Evolutionary conservation across 2,888 invertebrate species (phyloP).

Genomic region (Rotaria sp.): DNA sequence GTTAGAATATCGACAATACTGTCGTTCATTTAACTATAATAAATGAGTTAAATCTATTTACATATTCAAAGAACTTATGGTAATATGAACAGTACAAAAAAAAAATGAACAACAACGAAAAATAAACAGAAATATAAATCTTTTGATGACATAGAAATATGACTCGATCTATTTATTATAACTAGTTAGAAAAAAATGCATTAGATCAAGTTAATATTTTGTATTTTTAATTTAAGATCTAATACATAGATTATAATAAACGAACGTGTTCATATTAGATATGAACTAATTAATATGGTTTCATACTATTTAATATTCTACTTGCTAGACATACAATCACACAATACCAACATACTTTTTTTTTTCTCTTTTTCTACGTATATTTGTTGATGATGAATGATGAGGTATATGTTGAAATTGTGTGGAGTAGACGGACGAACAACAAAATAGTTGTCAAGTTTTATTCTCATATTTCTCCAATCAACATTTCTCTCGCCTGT

Average conservation of each 20-base stretch:
- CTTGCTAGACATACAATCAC: too few relatives aligned
- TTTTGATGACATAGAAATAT: too few relatives aligned
- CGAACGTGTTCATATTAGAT: too few relatives aligned
- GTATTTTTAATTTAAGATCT: not conserved
- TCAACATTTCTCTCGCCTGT: not conserved
- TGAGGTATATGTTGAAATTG: not conserved
- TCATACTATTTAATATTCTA: too few relatives aligned
- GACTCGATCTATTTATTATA: too few relatives aligned
- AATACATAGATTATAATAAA: not conserved
- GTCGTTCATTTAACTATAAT: not conserved
- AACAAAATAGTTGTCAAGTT: not conserved
- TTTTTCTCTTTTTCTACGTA: not conserved
- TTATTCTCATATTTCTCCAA: constrained; percentile 1
- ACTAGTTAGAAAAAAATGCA: too few relatives aligned
- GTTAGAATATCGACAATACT: not conserved
- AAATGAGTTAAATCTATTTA: not conserved
- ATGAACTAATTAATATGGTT: too few relatives aligned
- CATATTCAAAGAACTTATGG: not conserved
- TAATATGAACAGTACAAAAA: not conserved
- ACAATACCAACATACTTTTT: too few relatives aligned
- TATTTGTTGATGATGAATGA: not conserved
- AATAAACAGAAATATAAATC: not conserved
- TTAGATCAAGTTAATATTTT: not conserved
- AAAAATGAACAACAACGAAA: not conserved
- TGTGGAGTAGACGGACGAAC: not conserved